Evolutionary conservation across 2,888 invertebrate species (phyloP), one percentile per base, ranked within the genome.

Genomic region (Aleiodes testaceus): DNA sequence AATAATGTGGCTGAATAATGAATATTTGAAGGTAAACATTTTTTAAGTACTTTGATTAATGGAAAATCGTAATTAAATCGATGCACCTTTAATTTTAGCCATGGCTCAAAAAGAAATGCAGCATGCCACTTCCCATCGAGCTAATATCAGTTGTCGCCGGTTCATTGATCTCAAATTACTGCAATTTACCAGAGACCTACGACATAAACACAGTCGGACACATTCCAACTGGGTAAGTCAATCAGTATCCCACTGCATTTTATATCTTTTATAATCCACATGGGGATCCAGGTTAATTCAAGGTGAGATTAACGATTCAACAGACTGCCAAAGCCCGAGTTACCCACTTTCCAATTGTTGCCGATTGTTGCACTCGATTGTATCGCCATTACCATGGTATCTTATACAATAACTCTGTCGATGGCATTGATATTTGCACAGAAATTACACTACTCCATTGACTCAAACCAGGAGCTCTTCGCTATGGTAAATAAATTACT

Each of bases 401-500:
- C 94, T 0, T 95, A 94, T 86, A 92, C 93, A 64, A 92, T 95
- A 36, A 91, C 93, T 4, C 92, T 95, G 89, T 95, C 95, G 0
- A 94, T 95, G 94, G 94, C 93, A 0, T 89, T 95, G 52, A 93
- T 94, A 72, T 94, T 95, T 85, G 94, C 95, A 0, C 89, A 91
- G 74, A 94, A 93, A 84, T 89, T 92, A 66, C 91, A 92, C 78
- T 95, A 95, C 80, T 91, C 92, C 80, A 90, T 95, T 1, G 91
- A 93, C 78, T 90, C 94, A 0, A 95, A 95, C 82, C 95, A 95
- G 85, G 95, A 95, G 81, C 87, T 94, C 0, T 81, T 94, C 64
- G 94, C 94, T 0, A 84, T 92, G 88, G 93, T 93, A 86, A 88
- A 88, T 81, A 72, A 70, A 36, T 70, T 67, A 22, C 2, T 68